phyloP scores from a whole-genome alignment of 23 tunicate species.

The Oikopleura dioica region DNA sequence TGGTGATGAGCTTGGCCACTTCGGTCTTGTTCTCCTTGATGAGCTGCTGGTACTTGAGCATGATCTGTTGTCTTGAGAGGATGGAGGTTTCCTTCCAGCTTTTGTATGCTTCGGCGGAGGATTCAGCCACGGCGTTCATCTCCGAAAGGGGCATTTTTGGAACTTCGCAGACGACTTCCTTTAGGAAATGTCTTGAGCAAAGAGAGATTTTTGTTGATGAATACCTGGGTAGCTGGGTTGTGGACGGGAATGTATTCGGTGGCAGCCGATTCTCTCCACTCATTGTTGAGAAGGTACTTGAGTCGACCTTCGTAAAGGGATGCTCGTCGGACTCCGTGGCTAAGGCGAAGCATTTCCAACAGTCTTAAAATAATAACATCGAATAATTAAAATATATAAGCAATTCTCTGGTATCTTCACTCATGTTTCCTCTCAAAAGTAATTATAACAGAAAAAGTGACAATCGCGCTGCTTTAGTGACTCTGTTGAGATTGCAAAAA shows the following conservation, averaged over 20 bases:
- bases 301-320: not conserved
- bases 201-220: not conserved
- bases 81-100: slow-evolving; percentile 49
- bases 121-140: slow-evolving; percentile 70
- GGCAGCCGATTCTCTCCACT: not conserved
- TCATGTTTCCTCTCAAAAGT: no score
- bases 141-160: slow-evolving; percentile 69
- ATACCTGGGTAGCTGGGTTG: not conserved
- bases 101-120: slow-evolving; percentile 43
- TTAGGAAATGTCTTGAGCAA: not conserved
- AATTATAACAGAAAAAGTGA: no score
- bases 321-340: not conserved
- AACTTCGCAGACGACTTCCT: slow-evolving; percentile 50
- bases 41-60: slow-evolving; percentile 88
- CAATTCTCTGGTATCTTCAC: not conserved
- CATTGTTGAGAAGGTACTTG: not conserved
- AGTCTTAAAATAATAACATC: not conserved
- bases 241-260: not conserved
- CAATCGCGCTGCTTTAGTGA: no score
- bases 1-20: slow-evolving; percentile 44
- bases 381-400: not conserved
- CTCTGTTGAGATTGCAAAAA: no score
- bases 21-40: slow-evolving; percentile 79
- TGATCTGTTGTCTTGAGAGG: slow-evolving; percentile 56
- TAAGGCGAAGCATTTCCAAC: not conserved